These are phyloP conservation scores for Seira musarum DNA, from an alignment of 2,888 invertebrate species.

Conservation along the genomic window DNA sequence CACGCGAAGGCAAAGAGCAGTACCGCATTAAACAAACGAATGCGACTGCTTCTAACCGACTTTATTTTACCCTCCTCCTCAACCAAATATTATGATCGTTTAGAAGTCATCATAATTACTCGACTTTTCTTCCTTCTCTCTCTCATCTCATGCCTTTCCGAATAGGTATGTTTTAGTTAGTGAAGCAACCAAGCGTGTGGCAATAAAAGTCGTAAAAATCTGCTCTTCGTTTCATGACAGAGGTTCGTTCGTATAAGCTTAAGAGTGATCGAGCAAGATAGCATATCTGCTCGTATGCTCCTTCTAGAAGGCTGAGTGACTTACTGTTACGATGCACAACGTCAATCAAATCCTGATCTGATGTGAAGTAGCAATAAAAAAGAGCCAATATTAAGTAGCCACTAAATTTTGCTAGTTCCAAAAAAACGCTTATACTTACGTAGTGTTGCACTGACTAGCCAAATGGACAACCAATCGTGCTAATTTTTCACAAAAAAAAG, in stretches of 20 bases:
- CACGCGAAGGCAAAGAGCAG: neutral
- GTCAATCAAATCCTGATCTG: conserved; percentile 18
- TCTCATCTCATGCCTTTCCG: no score
- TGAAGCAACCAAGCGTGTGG: no score
- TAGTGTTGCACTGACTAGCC: no score
- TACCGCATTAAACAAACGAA: neutral
- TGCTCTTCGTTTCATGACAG: neutral
- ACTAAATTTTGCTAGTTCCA: no score
- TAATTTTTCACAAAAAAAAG: no score
- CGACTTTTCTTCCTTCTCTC: neutral
- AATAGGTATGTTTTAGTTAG: no score
- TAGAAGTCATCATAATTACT: neutral
- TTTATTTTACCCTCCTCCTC: neutral
- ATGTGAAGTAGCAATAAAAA: no score
- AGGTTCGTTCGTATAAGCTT: neutral
- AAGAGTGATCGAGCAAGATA: neutral
- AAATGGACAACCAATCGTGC: no score
- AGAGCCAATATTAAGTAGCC: no score
- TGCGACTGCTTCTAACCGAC: neutral
- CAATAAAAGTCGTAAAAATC: neutral
- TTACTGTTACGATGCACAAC: neutral
- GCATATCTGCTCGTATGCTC: neutral
- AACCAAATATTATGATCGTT: neutral
- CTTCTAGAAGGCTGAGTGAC: neutral
- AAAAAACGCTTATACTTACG: no score